These are phyloP conservation scores for Xestobium rufovillosum DNA, from an alignment of 2,888 invertebrate species.

Conservation along the genomic window DNA sequence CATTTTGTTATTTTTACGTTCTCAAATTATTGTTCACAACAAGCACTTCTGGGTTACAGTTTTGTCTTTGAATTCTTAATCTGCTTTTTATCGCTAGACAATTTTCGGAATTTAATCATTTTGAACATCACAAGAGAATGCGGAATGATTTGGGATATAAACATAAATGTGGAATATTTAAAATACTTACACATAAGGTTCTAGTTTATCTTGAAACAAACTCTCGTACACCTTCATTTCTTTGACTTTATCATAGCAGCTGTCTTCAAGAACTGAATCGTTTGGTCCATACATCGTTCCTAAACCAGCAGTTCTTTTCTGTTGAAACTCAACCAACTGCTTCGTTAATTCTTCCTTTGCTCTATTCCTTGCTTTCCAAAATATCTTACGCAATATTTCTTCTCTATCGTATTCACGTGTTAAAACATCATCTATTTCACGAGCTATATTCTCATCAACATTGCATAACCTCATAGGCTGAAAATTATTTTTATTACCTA, in stretches of 20 bases:
- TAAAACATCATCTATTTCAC: constrained; percentile 83
- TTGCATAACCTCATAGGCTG: constrained; percentile 73
- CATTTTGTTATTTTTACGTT: too few relatives aligned
- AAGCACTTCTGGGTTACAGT: too few relatives aligned
- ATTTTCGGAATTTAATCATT: too few relatives aligned
- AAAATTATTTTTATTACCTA: constrained; percentile 27
- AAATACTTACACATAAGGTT: constrained; percentile 58
- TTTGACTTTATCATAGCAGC: constrained; percentile 69
- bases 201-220: constrained; percentile 64
- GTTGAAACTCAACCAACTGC: constrained; percentile 71
- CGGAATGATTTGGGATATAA: too few relatives aligned
- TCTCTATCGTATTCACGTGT: constrained; percentile 82
- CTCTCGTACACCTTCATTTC: constrained; percentile 70
- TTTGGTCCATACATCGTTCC: constrained; percentile 84
- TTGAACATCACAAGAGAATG: too few relatives aligned
- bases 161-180: too few relatives aligned
- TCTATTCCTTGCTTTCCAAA: constrained; percentile 78
- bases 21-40: too few relatives aligned
- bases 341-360: constrained; percentile 76
- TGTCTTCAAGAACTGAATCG: constrained; percentile 70
- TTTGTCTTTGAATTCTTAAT: too few relatives aligned
- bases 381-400: constrained; percentile 79
- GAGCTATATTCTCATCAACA: constrained; percentile 79
- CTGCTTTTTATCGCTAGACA: too few relatives aligned
- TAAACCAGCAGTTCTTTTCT: constrained; percentile 82